A percentile compares a stretch with the other conserved stretches of the same genome.
phyloP scores from a whole-genome alignment of 2,113 vertebrate genomes.

The Macrotis lagotis region DNA sequence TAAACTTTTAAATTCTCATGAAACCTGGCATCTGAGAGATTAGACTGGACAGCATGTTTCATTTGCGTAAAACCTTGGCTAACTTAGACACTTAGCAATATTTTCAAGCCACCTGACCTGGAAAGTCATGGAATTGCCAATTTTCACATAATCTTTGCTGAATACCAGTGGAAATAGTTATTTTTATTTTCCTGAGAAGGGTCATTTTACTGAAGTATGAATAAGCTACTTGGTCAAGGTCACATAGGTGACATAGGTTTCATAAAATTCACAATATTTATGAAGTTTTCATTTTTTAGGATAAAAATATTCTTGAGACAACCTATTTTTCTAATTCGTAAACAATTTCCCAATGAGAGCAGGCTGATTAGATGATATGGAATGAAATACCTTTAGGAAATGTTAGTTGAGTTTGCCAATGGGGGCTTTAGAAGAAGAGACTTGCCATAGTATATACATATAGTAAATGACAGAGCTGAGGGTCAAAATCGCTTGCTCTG shows the following conservation, averaged over 20 bases:
- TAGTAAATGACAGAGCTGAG: neutral
- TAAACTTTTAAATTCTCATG: conserved; percentile 10
- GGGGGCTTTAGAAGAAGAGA: conserved; percentile 17
- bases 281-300: conserved; percentile 35
- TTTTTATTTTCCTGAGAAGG: conserved; percentile 4
- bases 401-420: neutral
- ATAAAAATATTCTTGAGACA: neutral
- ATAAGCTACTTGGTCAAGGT: conserved; percentile 8
- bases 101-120: conserved; percentile 30
- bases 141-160: neutral
- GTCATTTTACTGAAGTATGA: conserved; percentile 12
- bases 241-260: neutral
- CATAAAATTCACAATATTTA: neutral
- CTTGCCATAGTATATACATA: too few species aligned
- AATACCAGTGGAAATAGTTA: neutral
- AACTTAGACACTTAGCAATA: neutral
- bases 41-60: conserved; percentile 4
- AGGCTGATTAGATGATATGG: neutral
- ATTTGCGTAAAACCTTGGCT: neutral
- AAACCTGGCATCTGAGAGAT: conserved; percentile 9
- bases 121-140: neutral
- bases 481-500: neutral
- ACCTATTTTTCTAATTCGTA: neutral
- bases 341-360: conserved; percentile 7
- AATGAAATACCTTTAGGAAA: conserved; percentile 14